These are phyloP conservation scores for Haemorhous mexicanus DNA, from an alignment of 2,113 vertebrate species.

Conservation along the genomic window DNA sequence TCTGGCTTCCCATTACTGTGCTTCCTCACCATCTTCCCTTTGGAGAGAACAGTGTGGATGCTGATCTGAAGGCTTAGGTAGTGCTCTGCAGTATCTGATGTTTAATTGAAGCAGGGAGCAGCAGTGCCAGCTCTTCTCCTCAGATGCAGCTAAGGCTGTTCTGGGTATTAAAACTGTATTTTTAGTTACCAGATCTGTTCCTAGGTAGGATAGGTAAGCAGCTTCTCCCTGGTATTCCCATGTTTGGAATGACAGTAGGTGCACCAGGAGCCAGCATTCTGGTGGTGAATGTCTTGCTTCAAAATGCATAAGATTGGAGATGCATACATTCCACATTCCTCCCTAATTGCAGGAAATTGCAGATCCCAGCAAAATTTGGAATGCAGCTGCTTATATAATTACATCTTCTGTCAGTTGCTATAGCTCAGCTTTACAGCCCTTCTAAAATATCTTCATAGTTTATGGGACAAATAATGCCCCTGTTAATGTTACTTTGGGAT, in stretches of 20 bases:
- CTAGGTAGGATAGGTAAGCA: background rate
- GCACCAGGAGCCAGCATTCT: background rate
- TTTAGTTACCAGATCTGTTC: background rate
- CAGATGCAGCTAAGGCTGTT: background rate
- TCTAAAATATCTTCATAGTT: background rate
- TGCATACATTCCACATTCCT: background rate
- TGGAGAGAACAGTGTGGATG: background rate
- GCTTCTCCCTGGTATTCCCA: background rate
- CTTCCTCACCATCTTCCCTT: background rate
- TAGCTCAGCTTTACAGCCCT: constrained; percentile 46
- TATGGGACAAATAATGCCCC: background rate
- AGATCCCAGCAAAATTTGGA: constrained; percentile 38
- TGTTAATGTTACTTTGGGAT: background rate
- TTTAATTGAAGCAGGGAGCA: background rate
- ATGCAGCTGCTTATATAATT: constrained; percentile 62
- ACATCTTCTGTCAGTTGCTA: constrained; percentile 32
- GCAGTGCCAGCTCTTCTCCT: background rate
- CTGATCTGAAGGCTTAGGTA: background rate
- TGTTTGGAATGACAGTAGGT: background rate
- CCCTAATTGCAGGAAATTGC: constrained; percentile 57
- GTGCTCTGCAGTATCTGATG: background rate
- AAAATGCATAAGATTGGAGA: background rate
- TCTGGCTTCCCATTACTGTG: background rate
- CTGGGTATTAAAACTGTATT: background rate
- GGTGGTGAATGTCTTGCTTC: background rate